phyloP scores from a whole-genome alignment of 2,113 vertebrate genomes.

The Rhea pennata region DNA sequence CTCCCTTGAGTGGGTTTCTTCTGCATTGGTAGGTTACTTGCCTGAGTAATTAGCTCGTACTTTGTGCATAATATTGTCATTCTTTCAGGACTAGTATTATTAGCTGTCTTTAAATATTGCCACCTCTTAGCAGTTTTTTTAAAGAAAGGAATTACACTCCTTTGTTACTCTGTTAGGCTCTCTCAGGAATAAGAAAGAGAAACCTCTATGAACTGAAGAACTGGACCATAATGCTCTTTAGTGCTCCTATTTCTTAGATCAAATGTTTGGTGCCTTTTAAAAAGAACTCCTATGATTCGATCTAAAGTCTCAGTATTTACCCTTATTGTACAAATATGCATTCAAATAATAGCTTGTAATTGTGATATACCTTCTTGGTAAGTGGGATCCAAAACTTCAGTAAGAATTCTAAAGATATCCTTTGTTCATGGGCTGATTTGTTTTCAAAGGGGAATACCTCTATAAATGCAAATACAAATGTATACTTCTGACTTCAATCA shows the following conservation, averaged over 20 bases:
- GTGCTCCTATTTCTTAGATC: background rate
- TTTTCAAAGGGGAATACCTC: background rate
- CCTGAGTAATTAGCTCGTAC: background rate
- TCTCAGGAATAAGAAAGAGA: background rate
- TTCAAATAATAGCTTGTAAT: background rate
- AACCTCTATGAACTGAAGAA: background rate
- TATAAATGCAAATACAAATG: background rate
- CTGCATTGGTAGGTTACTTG: background rate
- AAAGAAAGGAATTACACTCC: background rate
- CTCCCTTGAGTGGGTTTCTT: background rate
- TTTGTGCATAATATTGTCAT: background rate
- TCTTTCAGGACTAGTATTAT: background rate
- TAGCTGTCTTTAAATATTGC: background rate
- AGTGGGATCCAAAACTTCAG: background rate
- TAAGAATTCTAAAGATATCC: background rate
- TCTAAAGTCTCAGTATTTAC: background rate
- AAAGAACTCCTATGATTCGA: background rate
- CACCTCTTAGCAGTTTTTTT: background rate
- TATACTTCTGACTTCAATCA: too few relatives aligned
- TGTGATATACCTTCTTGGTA: background rate
- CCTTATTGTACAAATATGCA: background rate
- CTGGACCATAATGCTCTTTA: rapidly evolving
- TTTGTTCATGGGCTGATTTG: background rate
- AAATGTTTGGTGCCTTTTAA: too few relatives aligned
- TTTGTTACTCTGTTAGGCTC: background rate